A percentile compares a stretch with the other conserved stretches of the same genome.
Conservation (phyloP, 2,113 vertebrate genomes). For the Vireo altiloquus region DNA sequence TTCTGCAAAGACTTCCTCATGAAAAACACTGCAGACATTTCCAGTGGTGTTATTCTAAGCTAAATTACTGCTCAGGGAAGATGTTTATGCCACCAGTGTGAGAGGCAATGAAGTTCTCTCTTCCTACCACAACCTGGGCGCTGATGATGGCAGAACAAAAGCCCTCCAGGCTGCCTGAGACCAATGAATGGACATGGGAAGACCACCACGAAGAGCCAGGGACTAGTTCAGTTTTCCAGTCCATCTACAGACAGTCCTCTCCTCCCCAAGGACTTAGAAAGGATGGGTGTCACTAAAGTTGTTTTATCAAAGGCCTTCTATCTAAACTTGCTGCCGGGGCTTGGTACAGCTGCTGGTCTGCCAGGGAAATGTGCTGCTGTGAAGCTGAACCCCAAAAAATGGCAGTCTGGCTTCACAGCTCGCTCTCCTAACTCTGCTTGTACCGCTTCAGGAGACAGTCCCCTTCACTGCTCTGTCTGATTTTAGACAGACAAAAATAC, state of each 20-base stretch:
- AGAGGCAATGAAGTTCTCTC: neutral
- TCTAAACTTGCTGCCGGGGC: neutral
- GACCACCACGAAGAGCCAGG: neutral
- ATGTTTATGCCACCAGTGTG: neutral
- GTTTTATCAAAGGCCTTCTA: neutral
- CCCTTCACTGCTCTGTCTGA: neutral
- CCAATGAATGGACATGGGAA: neutral
- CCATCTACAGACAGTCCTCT: neutral
- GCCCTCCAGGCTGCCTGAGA: neutral
- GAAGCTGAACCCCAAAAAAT: neutral
- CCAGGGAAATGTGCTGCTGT: neutral
- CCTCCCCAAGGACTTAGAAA: neutral
- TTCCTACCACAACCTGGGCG: neutral
- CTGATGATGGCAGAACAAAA: neutral
- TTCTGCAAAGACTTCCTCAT: neutral
- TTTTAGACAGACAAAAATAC: neutral
- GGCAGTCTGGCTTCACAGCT: neutral
- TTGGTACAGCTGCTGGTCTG: neutral
- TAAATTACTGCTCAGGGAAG: constrained; percentile 5
- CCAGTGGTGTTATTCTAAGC: neutral
- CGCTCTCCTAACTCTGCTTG: accelerated
- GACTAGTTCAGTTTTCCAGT: neutral
- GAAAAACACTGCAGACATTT: neutral
- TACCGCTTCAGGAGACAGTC: neutral
- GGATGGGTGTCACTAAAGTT: neutral